Evolutionary conservation across 2,888 invertebrate species (phyloP), one percentile per base, ranked within the genome.

Genomic region (Epinotia brunnichana): DNA sequence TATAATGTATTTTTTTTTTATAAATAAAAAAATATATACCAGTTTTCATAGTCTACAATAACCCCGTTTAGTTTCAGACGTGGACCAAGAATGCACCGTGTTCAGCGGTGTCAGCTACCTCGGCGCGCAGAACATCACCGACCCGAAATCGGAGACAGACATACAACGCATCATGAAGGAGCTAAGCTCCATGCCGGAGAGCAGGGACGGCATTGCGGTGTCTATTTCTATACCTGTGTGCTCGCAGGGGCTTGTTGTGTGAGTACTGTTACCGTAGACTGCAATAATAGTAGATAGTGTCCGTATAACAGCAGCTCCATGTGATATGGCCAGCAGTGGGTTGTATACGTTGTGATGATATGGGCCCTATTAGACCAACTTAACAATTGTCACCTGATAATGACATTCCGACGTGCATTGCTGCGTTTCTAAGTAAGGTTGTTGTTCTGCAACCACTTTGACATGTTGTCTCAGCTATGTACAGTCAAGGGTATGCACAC

Each of bases 241-340:
- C 83, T 97, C 98, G 0, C 98, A 98, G 86, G 99, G 99, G 70
- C 95, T 96, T 74, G 98, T 99, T 59, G 96, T 98, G 98, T 99
- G 89, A 95, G 97, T 89, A 74, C 68, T 7, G 9, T 4, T n/a
- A 39, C 2, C 9, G 2, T n/a, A 11, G 29, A 29, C 29, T 29
- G 7, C 29, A 2, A 29, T 29, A 29, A 29, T 7, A 29, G 29
- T 53, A 24, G 7, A 13, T 17, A 7, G 2, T 15, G n/a, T 24
- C 60, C 19, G 41, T 15, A 11, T 44, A 44, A 3, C 10, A 13
- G 13, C 2, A 44, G n/a, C n/a, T n/a, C n/a, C n/a, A n/a, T n/a
- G n/a, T n/a, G n/a, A n/a, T n/a, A n/a, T n/a, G n/a, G n/a, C n/a
- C n/a, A n/a, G n/a, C n/a, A n/a, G n/a, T n/a, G n/a, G n/a, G n/a